Percentiles rank a stretch among this genome's conserved stretches.
Conservation (phyloP, 2,113 vertebrate species). For the Trochalopteron elliotii region DNA sequence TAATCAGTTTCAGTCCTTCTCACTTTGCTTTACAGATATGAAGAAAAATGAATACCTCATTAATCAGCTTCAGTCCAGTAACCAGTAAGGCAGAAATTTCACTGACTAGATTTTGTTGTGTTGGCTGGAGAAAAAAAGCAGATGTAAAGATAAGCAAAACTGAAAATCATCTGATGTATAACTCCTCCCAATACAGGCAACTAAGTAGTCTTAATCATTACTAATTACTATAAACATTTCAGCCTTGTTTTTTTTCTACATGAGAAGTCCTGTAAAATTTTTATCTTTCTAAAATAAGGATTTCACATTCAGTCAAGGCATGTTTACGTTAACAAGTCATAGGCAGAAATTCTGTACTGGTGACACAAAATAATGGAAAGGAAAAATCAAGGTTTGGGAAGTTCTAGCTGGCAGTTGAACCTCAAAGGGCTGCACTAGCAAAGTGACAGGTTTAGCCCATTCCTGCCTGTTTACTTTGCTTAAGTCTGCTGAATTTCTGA, state of each 20-base stretch:
- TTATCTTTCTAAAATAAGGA: neutral
- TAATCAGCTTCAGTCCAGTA: neutral
- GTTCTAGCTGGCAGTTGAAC: neutral
- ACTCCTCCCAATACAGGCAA: neutral
- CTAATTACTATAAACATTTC: neutral
- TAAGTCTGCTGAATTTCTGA: neutral
- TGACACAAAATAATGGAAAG: neutral
- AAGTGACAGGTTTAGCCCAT: neutral
- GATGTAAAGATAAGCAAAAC: neutral
- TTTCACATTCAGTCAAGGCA: neutral
- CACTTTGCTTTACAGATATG: neutral
- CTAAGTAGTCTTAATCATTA: neutral
- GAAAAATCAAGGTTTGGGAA: neutral
- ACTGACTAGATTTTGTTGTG: neutral
- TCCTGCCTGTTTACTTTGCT: neutral
- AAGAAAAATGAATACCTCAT: conserved; percentile 1
- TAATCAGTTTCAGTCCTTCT: neutral
- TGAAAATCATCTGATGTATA: neutral
- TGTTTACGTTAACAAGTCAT: neutral
- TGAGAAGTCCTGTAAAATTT: neutral
- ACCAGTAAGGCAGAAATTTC: neutral
- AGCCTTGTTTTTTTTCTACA: neutral
- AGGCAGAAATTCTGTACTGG: neutral
- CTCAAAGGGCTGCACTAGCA: neutral
- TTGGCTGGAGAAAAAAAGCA: neutral